Evolutionary conservation across 2,113 vertebrate species (phyloP).

Genomic region (Sardina pilchardus): DNA sequence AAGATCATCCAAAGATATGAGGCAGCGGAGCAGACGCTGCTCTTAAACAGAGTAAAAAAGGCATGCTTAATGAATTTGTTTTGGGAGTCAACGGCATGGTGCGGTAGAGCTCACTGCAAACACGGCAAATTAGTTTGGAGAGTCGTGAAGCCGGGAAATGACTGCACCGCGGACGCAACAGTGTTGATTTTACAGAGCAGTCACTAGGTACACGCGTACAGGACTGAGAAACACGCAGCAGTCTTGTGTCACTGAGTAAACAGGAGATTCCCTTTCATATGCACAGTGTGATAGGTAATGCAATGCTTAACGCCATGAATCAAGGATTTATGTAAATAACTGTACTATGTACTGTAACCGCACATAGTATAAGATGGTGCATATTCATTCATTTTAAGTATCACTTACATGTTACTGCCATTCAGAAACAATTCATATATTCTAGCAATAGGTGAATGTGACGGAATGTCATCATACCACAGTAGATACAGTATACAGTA

Average conservation of each 20-base stretch:
- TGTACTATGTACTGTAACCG: no score
- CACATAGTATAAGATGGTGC: no score
- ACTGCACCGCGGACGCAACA: neutral
- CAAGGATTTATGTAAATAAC: neutral
- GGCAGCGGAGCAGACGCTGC: neutral
- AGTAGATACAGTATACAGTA: no score
- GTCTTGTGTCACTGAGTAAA: neutral
- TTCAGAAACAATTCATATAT: neutral
- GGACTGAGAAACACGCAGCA: neutral
- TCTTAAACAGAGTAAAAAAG: neutral
- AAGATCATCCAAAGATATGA: neutral
- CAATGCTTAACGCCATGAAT: neutral
- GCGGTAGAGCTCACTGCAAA: neutral
- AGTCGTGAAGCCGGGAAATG: neutral
- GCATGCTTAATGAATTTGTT: neutral
- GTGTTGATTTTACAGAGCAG: neutral
- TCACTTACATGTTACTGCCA: neutral
- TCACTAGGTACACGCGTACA: neutral
- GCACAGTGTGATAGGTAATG: neutral
- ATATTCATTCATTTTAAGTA: no score
- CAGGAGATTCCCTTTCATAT: neutral
- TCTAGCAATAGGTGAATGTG: no score
- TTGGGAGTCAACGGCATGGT: neutral
- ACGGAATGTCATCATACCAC: no score
- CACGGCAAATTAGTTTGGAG: neutral